Evolutionary conservation across 2,888 invertebrate species (phyloP).

Genomic region (Galerucella nymphaeae): DNA sequence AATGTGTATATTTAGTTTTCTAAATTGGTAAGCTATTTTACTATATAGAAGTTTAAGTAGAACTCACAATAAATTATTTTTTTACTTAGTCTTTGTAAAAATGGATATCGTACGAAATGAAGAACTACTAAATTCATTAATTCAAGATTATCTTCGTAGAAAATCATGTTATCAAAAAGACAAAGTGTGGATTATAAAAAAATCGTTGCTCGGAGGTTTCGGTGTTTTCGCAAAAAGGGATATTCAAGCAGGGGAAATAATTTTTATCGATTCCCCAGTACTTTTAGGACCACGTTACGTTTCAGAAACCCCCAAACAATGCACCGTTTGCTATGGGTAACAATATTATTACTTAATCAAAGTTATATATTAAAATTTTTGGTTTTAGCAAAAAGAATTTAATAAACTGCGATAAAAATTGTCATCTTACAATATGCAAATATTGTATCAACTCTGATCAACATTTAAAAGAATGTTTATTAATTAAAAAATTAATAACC

Average conservation of each 20-base stretch:
- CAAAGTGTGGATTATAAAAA: conserved; percentile 71
- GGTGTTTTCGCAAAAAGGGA: conserved; percentile 78
- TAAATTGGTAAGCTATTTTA: background rate
- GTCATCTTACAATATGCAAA: conserved; percentile 78
- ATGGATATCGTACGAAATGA: conserved; percentile 36
- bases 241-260: conserved; percentile 74
- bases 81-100: background rate
- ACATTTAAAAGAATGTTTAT: conserved; percentile 75
- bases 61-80: too few species aligned
- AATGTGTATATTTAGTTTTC: background rate
- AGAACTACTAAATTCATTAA: conserved; percentile 41
- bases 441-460: conserved; percentile 70
- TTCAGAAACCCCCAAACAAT: conserved; percentile 67
- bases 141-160: conserved; percentile 47
- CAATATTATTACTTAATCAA: too few species aligned
- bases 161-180: conserved; percentile 47
- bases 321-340: conserved; percentile 76
- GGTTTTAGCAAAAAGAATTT: conserved; percentile 62
- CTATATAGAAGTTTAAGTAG: too few species aligned
- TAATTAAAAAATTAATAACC: conserved; percentile 70
- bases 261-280: conserved; percentile 78
- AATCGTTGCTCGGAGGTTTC: conserved; percentile 75
- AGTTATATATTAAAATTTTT: background rate
- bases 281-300: conserved; percentile 76
- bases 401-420: conserved; percentile 70